phyloP scores from a whole-genome alignment of 2,113 vertebrate genomes.

The Sigmodon hispidus region DNA sequence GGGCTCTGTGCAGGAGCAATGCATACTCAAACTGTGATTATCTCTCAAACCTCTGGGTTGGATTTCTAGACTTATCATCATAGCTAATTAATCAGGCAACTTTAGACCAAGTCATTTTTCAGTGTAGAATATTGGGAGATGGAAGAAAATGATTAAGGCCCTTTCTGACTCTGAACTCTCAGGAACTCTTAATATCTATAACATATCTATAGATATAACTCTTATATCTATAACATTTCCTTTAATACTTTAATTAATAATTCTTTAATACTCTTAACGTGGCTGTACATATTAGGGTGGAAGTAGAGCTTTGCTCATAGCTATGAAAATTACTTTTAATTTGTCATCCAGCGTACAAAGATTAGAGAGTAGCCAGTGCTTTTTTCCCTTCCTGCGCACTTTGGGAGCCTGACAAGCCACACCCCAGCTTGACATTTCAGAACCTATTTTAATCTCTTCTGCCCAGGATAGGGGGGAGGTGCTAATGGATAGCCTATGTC shows the following conservation, averaged over 20 bases:
- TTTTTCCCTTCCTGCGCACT: neutral
- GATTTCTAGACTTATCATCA: neutral
- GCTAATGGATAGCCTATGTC: conserved; percentile 39
- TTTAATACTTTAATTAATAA: no score
- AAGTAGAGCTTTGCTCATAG: neutral
- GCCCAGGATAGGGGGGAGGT: neutral
- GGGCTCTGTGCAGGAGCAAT: neutral
- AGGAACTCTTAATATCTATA: neutral
- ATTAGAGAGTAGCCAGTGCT: neutral
- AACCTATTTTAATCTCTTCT: neutral
- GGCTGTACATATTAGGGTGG: neutral
- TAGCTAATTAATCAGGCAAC: neutral
- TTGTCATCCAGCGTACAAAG: neutral
- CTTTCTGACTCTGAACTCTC: neutral
- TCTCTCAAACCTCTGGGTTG: neutral
- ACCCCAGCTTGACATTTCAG: neutral
- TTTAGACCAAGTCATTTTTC: neutral
- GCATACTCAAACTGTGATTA: no score
- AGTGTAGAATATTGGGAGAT: neutral
- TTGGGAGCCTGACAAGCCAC: neutral
- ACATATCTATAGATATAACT: no score
- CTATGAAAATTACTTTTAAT: conserved; percentile 30
- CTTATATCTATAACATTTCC: neutral
- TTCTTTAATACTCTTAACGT: neutral
- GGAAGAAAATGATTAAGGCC: neutral